Evolutionary conservation across 1,140 invertebrate species (phyloP).

Genomic region (Diorhabda sublineata): DNA sequence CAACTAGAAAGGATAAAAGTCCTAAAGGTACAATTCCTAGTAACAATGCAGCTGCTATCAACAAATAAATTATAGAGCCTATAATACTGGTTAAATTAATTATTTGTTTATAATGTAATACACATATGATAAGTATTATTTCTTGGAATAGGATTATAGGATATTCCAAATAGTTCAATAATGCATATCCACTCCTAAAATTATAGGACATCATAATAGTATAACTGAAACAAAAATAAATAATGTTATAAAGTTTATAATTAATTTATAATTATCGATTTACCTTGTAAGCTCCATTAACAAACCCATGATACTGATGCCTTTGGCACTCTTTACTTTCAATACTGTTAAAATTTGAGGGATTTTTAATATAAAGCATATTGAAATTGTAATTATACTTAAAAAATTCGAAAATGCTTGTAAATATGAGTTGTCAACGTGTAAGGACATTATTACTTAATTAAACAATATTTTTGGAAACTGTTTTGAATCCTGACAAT

Average conservation of each 20-base stretch:
- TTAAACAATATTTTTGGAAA: no score
- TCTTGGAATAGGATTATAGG: slow-evolving; percentile 66
- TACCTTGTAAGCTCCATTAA: slow-evolving; percentile 65
- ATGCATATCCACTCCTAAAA: slow-evolving; percentile 61
- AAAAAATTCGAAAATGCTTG: slow-evolving; percentile 54
- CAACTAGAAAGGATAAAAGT: slow-evolving; percentile 56
- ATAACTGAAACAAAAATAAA: slow-evolving; percentile 55
- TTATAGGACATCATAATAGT: slow-evolving; percentile 68
- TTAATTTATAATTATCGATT: slow-evolving; percentile 23
- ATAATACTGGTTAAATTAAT: slow-evolving; percentile 47
- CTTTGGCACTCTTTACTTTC: slow-evolving; percentile 55
- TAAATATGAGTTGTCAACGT: neutral
- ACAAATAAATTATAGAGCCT: slow-evolving; percentile 50
- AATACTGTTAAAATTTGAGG: slow-evolving; percentile 64
- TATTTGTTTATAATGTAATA: slow-evolving; percentile 57
- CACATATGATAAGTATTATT: slow-evolving; percentile 61
- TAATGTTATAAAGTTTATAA: neutral
- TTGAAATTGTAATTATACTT: slow-evolving; percentile 61
- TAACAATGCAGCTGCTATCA: slow-evolving; percentile 49
- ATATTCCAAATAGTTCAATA: slow-evolving; percentile 69
- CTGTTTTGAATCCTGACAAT: no score
- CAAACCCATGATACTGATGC: slow-evolving; percentile 59
- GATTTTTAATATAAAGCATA: slow-evolving; percentile 65
- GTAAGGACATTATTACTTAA: no score
- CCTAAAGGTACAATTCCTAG: slow-evolving; percentile 53